Percentiles rank a stretch among this genome's conserved stretches.
Conservation (phyloP, 2,797 vertebrate genomes). For the Caiman crocodilus region DNA sequence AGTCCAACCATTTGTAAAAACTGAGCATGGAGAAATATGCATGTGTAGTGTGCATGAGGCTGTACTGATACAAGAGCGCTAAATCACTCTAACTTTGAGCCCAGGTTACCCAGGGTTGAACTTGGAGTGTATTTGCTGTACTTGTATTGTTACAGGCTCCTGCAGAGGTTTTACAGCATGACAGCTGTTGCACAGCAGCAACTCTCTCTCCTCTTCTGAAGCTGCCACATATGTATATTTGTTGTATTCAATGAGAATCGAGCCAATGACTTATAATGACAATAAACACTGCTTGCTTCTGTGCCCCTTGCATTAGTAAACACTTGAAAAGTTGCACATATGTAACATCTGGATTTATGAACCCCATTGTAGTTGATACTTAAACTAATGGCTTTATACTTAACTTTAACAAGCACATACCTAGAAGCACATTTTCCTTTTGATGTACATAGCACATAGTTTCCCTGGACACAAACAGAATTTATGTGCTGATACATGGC, state of each 20-base stretch:
- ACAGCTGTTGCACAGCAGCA: no score
- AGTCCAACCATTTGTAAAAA: neutral
- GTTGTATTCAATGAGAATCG: neutral
- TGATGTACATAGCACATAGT: neutral
- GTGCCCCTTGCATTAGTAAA: neutral
- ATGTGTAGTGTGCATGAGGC: no score
- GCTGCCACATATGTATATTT: no score
- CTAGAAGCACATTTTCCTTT: neutral
- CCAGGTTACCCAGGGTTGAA: no score
- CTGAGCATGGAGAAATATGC: no score
- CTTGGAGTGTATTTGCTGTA: no score
- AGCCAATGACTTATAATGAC: neutral
- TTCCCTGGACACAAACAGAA: neutral
- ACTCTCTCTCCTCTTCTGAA: no score
- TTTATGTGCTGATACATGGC: rapidly evolving
- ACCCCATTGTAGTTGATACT: neutral
- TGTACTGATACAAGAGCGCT: no score
- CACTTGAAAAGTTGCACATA: neutral
- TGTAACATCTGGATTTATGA: neutral
- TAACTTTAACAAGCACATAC: constrained; percentile 18
- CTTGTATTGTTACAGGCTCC: no score
- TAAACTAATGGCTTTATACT: constrained; percentile 28
- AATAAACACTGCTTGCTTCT: neutral
- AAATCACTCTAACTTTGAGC: no score
- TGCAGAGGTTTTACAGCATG: no score